A percentile compares a stretch with the other conserved stretches of the same genome.
Conservation (phyloP, 1,140 invertebrate species). For the Pinna nobilis region DNA sequence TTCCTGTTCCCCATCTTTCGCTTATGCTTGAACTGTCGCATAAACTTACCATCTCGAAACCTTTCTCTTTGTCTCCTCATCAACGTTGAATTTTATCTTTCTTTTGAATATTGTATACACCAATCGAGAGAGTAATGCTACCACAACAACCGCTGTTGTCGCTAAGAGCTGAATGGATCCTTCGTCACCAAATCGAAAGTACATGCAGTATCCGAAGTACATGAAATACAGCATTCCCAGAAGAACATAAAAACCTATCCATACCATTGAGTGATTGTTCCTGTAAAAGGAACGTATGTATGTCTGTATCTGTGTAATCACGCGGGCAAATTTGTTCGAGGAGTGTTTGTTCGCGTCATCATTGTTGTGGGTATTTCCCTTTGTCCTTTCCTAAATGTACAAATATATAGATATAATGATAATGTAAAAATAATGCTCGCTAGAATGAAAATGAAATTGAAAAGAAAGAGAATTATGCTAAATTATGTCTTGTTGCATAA, state of each 20-base stretch:
- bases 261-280: conserved; percentile 5
- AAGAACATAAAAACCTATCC: conserved; percentile 12
- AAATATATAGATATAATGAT: too few relatives aligned
- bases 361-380: too few relatives aligned
- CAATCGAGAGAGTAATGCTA: background rate
- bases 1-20: too few relatives aligned
- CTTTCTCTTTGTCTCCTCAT: background rate
- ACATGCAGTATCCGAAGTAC: conserved; percentile 37
- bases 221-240: conserved; percentile 27
- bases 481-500: too few relatives aligned
- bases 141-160: conserved; percentile 13
- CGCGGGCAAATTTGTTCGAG: too few relatives aligned
- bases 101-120: background rate
- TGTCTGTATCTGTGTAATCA: background rate
- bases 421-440: too few relatives aligned
- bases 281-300: background rate
- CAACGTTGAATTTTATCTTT: background rate
- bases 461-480: too few relatives aligned
- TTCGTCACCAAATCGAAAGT: conserved; percentile 56
- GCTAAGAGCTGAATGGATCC: conserved; percentile 53
- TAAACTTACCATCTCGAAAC: background rate
- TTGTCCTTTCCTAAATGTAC: too few relatives aligned
- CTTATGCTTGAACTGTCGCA: too few relatives aligned
- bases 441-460: too few relatives aligned
- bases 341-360: too few relatives aligned